Evolutionary conservation across 37 sponge, comb jelly and placozoan species (phyloP).

Genomic region (Tethya wilhelma): DNA sequence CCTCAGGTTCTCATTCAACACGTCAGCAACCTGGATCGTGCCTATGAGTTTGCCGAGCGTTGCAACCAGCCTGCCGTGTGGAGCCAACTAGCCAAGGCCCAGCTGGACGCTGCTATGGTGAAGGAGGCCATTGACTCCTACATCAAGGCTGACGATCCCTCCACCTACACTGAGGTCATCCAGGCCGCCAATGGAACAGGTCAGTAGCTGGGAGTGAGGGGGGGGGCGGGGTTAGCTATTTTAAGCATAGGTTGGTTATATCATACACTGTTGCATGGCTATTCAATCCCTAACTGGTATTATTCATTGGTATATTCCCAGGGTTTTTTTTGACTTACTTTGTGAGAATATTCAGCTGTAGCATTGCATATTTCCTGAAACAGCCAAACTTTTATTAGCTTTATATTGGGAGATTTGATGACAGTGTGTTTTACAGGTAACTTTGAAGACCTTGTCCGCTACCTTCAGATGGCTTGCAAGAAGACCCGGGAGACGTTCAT

Average conservation of each 20-base stretch:
- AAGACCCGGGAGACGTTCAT: conserved; percentile 95
- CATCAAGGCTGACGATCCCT: conserved; percentile 99
- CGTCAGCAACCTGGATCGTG: conserved; percentile 94
- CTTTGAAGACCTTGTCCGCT: conserved; percentile 96
- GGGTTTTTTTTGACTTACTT: no score
- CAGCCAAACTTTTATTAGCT: not conserved
- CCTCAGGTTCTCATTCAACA: conserved; percentile 90
- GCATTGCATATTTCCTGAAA: not conserved
- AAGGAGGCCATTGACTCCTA: conserved; percentile 99
- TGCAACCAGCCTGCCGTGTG: conserved; percentile 97
- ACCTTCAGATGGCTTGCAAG: conserved; percentile 99
- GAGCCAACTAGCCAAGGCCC: conserved; percentile 94
- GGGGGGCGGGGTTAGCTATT: not conserved
- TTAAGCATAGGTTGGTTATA: no score
- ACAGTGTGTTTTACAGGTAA: conserved; percentile 50
- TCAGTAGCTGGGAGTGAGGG: no score
- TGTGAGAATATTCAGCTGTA: not conserved
- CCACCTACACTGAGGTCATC: conserved; percentile 95
- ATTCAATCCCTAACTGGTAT: no score
- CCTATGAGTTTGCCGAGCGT: conserved; percentile 99
- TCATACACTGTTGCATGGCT: no score
- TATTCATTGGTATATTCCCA: no score
- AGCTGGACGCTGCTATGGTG: conserved; percentile 87
- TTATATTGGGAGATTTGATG: not conserved
- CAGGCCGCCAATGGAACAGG: conserved; percentile 83